A percentile compares a stretch with the other conserved stretches of the same genome.
These are phyloP conservation scores for Percina caprodes DNA, from an alignment of 2,113 vertebrate species.

Conservation along the genomic window DNA sequence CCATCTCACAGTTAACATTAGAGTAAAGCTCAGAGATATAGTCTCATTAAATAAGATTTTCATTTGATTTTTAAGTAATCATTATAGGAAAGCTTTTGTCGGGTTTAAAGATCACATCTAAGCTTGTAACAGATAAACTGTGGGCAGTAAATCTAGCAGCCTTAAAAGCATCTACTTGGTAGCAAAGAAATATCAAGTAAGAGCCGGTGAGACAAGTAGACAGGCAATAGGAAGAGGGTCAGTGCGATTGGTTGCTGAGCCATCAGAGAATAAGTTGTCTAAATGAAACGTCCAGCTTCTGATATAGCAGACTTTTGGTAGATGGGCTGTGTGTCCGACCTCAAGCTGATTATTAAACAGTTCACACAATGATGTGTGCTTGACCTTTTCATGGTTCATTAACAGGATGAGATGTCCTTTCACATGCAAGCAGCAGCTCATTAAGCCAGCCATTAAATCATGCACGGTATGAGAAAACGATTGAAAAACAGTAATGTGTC, in stretches of 20 bases:
- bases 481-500: conserved; percentile 70
- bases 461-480: conserved; percentile 80
- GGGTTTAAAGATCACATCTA: conserved; percentile 1
- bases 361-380: conserved; percentile 80
- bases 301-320: conserved; percentile 65
- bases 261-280: conserved; percentile 46
- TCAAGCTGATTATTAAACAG: conserved; percentile 79
- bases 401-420: conserved; percentile 82
- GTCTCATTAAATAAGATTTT: not conserved
- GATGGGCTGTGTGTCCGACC: conserved; percentile 62
- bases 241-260: not conserved
- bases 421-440: conserved; percentile 83
- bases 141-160: not conserved
- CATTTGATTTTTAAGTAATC: not conserved
- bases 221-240: conserved; percentile 8
- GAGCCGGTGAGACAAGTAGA: conserved; percentile 15
- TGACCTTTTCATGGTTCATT: conserved; percentile 86
- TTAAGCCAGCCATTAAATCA: conserved; percentile 80
- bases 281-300: conserved; percentile 62
- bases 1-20: conserved; percentile 7
- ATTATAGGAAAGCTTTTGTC: conserved; percentile 1
- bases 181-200: not conserved
- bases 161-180: conserved; percentile 24
- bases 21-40: not conserved
- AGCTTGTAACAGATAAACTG: conserved; percentile 9